phyloP scores from a whole-genome alignment of 2,113 vertebrate genomes.

The Oplegnathus fasciatus region DNA sequence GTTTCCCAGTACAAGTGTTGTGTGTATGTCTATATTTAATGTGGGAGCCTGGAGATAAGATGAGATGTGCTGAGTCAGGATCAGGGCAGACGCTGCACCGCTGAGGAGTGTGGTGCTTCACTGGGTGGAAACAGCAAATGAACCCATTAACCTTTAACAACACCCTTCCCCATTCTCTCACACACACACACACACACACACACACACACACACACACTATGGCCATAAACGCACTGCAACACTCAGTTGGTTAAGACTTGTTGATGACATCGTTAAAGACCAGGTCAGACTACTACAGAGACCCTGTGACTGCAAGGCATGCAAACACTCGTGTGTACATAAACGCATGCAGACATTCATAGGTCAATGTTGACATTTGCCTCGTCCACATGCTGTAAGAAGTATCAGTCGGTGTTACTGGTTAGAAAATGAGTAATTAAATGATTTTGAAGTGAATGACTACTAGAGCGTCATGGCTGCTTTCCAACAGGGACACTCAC shows the following conservation, averaged over 20 bases:
- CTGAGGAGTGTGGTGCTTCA: conserved; percentile 45
- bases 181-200: conserved; percentile 9
- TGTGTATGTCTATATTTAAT: conserved; percentile 49
- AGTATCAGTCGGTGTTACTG: conserved; percentile 30
- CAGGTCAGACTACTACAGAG: conserved; percentile 18
- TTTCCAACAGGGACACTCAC: conserved; percentile 37
- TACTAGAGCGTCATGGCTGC: conserved; percentile 16
- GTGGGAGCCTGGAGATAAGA: conserved; percentile 68
- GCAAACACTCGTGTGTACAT: conserved; percentile 36
- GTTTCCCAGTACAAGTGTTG: conserved; percentile 40
- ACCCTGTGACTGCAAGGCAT: conserved; percentile 42
- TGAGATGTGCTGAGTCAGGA: conserved; percentile 64
- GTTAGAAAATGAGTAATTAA: conserved; percentile 30
- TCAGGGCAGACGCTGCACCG: conserved; percentile 56
- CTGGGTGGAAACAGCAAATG: conserved; percentile 57
- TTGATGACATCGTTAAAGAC: conserved; percentile 1
- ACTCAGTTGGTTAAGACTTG: conserved; percentile 22
- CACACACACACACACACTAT: background rate
- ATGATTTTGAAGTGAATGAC: background rate
- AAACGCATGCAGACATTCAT: conserved; percentile 43
- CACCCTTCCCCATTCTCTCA: background rate
- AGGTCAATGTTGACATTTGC: background rate
- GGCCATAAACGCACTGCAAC: background rate
- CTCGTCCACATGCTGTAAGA: conserved; percentile 52
- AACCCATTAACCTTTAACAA: conserved; percentile 42